Percentiles rank a stretch among this genome's conserved stretches.
Evolutionary conservation across 2,113 vertebrate genomes (phyloP).

Genomic region (Labeo catla): DNA sequence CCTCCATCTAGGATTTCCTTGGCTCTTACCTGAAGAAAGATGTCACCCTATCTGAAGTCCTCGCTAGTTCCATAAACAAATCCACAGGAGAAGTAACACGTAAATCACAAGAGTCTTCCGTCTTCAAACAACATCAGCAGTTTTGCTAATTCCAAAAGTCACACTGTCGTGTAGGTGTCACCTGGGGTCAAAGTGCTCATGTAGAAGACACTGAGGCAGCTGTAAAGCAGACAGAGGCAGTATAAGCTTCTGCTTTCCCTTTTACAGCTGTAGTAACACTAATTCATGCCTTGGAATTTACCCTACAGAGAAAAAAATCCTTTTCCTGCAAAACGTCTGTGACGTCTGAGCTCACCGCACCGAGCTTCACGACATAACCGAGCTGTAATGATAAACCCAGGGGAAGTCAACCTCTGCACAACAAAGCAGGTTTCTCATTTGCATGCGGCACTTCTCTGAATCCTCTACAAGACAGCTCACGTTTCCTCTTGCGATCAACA

Average conservation of each 20-base stretch:
- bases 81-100: neutral
- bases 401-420: constrained; percentile 42
- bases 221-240: neutral
- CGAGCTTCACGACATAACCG: neutral
- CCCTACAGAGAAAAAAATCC: constrained; percentile 29
- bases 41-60: neutral
- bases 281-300: constrained; percentile 45
- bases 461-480: constrained; percentile 24
- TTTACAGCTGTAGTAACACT: constrained; percentile 35
- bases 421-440: constrained; percentile 33
- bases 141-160: constrained; percentile 52
- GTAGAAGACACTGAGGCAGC: neutral
- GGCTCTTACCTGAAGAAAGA: constrained; percentile 47
- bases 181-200: constrained; percentile 73
- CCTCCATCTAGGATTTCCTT: neutral
- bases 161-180: constrained; percentile 64
- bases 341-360: constrained; percentile 9
- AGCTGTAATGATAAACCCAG: constrained; percentile 44
- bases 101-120: constrained; percentile 36
- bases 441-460: constrained; percentile 50
- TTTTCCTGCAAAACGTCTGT: constrained; percentile 9
- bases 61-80: constrained; percentile 47
- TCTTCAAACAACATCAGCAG: neutral
- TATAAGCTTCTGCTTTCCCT: neutral
- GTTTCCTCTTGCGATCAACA: constrained; percentile 38